A percentile compares a stretch with the other conserved stretches of the same genome.
These are phyloP conservation scores for Dendroctonus ponderosae DNA, from an alignment of 1,140 invertebrate species.

Conservation along the genomic window DNA sequence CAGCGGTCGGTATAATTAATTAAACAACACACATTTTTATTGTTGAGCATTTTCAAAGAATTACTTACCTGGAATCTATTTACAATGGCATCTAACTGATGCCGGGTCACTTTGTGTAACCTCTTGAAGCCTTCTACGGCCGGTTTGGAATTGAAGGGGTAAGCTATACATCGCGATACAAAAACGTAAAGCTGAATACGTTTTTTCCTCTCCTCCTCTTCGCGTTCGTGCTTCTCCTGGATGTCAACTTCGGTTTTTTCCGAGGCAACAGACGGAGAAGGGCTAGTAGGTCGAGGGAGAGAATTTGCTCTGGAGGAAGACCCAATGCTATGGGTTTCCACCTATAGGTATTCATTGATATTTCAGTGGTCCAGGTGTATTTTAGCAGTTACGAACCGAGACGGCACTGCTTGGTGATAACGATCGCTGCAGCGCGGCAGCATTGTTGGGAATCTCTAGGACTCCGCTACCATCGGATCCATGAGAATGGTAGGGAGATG, in stretches of 20 bases:
- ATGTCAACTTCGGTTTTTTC: conserved; percentile 71
- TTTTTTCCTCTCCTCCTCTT: conserved; percentile 90
- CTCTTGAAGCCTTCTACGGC: conserved; percentile 94
- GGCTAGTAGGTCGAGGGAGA: conserved; percentile 74
- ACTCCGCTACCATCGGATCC: conserved; percentile 45
- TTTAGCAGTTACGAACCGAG: conserved; percentile 53
- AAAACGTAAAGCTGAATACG: conserved; percentile 97
- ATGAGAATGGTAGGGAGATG: conserved; percentile 44
- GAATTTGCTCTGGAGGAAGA: conserved; percentile 58
- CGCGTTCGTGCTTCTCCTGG: conserved; percentile 80
- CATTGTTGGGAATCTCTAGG: conserved; percentile 54
- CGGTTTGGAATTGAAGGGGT: conserved; percentile 99
- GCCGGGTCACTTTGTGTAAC: conserved; percentile 91
- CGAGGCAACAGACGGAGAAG: conserved; percentile 77
- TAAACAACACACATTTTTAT: no score
- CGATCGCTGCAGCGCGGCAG: conserved; percentile 52
- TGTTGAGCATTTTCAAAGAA: neutral
- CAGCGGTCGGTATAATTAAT: no score
- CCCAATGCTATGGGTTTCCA: conserved; percentile 38
- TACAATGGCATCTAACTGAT: conserved; percentile 93
- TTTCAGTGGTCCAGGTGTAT: conserved; percentile 7
- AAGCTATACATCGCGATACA: conserved; percentile 95
- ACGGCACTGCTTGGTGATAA: conserved; percentile 63
- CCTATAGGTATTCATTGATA: conserved; percentile 3
- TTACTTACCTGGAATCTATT: conserved; percentile 84